These are phyloP conservation scores for Drosophila borborema DNA, from an alignment of 2,888 invertebrate species.

Conservation along the genomic window DNA sequence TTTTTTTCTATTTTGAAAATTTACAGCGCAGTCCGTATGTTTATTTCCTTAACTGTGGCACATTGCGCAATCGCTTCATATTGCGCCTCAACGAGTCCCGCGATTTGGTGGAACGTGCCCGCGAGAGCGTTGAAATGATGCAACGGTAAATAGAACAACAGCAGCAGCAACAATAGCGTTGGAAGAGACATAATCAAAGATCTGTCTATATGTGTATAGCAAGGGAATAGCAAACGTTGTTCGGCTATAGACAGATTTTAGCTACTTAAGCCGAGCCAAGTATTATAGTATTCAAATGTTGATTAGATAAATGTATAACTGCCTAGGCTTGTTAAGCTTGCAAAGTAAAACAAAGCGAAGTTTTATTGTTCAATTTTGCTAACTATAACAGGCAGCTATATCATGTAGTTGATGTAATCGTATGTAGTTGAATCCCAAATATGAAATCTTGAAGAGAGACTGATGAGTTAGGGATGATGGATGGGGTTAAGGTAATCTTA, in stretches of 20 bases:
- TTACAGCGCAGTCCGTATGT: slow-evolving; percentile 84
- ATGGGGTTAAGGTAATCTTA: not conserved
- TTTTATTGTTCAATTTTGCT: not conserved
- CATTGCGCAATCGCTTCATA: slow-evolving; percentile 84
- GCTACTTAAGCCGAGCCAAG: not conserved
- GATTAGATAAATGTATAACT: not conserved
- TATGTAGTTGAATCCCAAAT: not conserved
- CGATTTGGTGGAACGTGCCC: slow-evolving; percentile 85
- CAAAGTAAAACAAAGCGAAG: not conserved
- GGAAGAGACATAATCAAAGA: too few species aligned
- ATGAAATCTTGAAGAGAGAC: not conserved
- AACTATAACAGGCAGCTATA: not conserved
- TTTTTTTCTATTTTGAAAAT: slow-evolving; percentile 6
- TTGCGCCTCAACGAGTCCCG: slow-evolving; percentile 85
- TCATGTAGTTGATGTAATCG: not conserved
- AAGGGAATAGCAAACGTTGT: not conserved
- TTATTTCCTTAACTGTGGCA: slow-evolving; percentile 85
- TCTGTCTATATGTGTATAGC: not conserved
- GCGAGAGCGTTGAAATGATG: slow-evolving; percentile 83
- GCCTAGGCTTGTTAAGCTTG: not conserved
- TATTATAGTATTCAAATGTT: not conserved
- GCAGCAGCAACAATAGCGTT: not conserved
- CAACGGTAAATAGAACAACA: slow-evolving; percentile 75
- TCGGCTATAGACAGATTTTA: not conserved
- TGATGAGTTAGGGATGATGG: not conserved